Evolutionary conservation across 1,140 invertebrate genomes (phyloP).

Genomic region (Heliothis virescens): DNA sequence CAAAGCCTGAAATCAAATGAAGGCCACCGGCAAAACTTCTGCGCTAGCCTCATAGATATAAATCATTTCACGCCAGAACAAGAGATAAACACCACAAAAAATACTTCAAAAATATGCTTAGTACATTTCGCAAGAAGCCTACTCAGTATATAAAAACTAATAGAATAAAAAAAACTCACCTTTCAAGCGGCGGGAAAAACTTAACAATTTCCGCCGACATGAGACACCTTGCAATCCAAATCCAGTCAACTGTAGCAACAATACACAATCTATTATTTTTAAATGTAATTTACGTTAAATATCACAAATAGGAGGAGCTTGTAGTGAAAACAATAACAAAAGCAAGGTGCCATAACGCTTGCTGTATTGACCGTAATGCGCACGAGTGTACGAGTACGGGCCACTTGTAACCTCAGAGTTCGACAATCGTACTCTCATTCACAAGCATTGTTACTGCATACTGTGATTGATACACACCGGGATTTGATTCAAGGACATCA

Average conservation of each 20-base stretch:
- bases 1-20: no score
- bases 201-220: constrained; percentile 28
- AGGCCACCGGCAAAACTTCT: no score
- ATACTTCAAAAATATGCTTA: no score
- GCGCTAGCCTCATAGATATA: no score
- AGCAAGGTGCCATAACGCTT: constrained; percentile 31
- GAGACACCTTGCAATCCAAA: background rate
- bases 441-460: background rate
- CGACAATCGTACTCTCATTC: constrained; percentile 45
- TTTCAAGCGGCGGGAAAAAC: constrained; percentile 1
- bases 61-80: no score
- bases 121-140: no score
- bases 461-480: background rate
- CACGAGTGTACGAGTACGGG: constrained; percentile 14
- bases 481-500: no score
- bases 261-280: no score
- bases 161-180: background rate
- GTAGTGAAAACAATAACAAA: constrained; percentile 7
- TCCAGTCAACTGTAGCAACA: no score
- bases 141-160: no score
- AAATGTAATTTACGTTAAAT: background rate
- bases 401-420: constrained; percentile 52
- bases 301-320: background rate
- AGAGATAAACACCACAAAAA: no score
- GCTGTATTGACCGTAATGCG: constrained; percentile 36